Base-by-base conservation (phyloP, 2,113 vertebrate species). In the Cynopterus brachyotis region DNA sequence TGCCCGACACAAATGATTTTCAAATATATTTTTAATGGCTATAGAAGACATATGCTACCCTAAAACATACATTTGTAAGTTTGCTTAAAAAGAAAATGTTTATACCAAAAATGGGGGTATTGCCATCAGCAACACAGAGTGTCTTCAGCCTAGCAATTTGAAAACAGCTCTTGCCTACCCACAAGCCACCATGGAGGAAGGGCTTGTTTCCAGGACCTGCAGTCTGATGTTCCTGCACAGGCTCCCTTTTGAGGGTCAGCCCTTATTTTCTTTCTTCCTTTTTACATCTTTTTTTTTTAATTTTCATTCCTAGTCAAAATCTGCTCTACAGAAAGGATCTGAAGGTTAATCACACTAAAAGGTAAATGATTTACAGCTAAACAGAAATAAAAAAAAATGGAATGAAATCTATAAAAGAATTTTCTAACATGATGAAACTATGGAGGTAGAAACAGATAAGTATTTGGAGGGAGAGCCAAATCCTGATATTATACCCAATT, bases 261-360 rank as follows among this genome's bases (percentile, higher is more conserved):
- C 12, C 0, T n/a, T 92, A 80, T 40, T 80, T 40, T 17, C 26
- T 30, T 19, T 6, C 78, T 64, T 37, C 30, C 53, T 85, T 53
- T 24, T 59, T 64, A 32, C 0, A 53, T 10, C 8, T 1, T 60
- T 88, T 28, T 53, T 59, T 60, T 88, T 28, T 53, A 53, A 37
- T 30, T 80, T 35, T 85, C 16, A n/a, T 87, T 96, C 11, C 32
- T 11, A 62, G 42, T 35, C 45, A 84, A 40, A 90, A 70, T 90
- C 55, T 90, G 17, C 32, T 89, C 53, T 79, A 80, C 67, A 94
- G 30, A 95, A 92, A 87, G 55, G 22, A 80, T 55, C 45, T 94
- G 19, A 92, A 70, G 35, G 59, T 90, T 17, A 94, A 19, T 37
- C 24, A 20, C 13, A 95, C 72, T 37, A 79, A 57, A 59, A 13